Percentiles rank a stretch among this genome's conserved stretches.
phyloP scores from a whole-genome alignment of 1,140 invertebrate species.

The Leptinotarsa lineolata region DNA sequence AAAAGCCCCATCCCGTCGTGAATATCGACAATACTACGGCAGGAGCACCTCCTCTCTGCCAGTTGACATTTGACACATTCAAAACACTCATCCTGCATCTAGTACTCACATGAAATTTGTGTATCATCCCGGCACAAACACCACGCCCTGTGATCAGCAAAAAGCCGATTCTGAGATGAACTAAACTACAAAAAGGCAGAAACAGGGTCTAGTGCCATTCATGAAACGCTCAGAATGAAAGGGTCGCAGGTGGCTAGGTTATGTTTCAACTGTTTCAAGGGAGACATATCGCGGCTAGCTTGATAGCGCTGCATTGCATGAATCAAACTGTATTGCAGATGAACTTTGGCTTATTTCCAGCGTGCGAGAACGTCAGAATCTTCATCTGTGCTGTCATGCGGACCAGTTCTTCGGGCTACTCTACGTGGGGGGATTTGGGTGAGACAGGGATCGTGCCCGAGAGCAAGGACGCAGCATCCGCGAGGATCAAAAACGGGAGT shows the following conservation, averaged over 20 bases:
- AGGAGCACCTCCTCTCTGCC: not conserved
- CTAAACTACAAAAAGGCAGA: slow-evolving; percentile 4
- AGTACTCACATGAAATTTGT: slow-evolving; percentile 19
- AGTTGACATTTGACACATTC: not conserved
- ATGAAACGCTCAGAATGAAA: not conserved
- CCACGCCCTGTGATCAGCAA: slow-evolving; percentile 11
- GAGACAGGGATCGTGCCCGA: not conserved
- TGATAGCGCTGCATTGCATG: slow-evolving; percentile 3
- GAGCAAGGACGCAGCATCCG: slow-evolving; percentile 41
- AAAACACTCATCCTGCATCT: not conserved
- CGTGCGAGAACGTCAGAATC: not conserved
- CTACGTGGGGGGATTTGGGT: not conserved
- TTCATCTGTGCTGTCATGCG: not conserved
- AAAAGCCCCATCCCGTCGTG: too few relatives aligned
- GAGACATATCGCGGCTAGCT: not conserved
- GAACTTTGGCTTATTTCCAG: slow-evolving; percentile 29
- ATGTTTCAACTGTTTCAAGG: not conserved
- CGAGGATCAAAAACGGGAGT: slow-evolving; percentile 35
- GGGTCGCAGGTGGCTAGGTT: not conserved
- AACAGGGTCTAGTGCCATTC: not conserved
- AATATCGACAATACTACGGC: too few relatives aligned
- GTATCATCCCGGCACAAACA: slow-evolving; percentile 12
- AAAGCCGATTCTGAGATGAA: slow-evolving; percentile 8
- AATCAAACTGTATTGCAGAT: slow-evolving; percentile 23
- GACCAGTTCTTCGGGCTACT: slow-evolving; percentile 17